Conservation (phyloP, 92 coral and sea anemone genomes). For the Umimayanthus kanabou region DNA sequence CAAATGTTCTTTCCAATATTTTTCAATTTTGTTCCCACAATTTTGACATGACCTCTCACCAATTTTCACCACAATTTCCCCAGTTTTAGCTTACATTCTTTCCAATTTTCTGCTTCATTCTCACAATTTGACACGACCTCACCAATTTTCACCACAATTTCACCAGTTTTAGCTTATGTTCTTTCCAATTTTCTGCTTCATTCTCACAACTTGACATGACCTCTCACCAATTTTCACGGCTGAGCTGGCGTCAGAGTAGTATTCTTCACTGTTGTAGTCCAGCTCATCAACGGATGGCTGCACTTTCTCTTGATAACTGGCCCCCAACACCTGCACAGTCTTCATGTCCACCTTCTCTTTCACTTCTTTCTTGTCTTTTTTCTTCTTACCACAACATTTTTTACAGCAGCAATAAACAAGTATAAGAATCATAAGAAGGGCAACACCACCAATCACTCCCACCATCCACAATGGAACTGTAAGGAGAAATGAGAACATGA, state of each 20-base stretch:
- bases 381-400: slow-evolving; percentile 86
- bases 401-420: slow-evolving; percentile 85
- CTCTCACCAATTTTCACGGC: slow-evolving; percentile 87
- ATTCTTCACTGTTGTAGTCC: slow-evolving; percentile 98
- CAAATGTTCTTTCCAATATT: too few species aligned
- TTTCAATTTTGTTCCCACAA: too few species aligned
- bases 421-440: slow-evolving; percentile 59
- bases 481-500: slow-evolving; percentile 5
- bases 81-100: too few species aligned
- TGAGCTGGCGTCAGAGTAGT: slow-evolving; percentile 79
- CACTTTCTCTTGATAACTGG: slow-evolving; percentile 96
- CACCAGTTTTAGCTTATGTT: too few species aligned
- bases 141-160: slow-evolving; percentile 76
- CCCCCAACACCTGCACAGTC: slow-evolving; percentile 81
- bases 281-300: slow-evolving; percentile 97
- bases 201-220: too few species aligned
- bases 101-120: too few species aligned
- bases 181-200: too few species aligned
- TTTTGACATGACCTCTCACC: slow-evolving; percentile 48
- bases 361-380: slow-evolving; percentile 70
- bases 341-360: slow-evolving; percentile 88
- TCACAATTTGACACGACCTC: not conserved
- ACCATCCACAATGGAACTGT: slow-evolving; percentile 93
- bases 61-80: slow-evolving; percentile 57
- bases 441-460: slow-evolving; percentile 68